Base-by-base conservation (phyloP, 2,113 vertebrate genomes). In the Panthera leo region DNA sequence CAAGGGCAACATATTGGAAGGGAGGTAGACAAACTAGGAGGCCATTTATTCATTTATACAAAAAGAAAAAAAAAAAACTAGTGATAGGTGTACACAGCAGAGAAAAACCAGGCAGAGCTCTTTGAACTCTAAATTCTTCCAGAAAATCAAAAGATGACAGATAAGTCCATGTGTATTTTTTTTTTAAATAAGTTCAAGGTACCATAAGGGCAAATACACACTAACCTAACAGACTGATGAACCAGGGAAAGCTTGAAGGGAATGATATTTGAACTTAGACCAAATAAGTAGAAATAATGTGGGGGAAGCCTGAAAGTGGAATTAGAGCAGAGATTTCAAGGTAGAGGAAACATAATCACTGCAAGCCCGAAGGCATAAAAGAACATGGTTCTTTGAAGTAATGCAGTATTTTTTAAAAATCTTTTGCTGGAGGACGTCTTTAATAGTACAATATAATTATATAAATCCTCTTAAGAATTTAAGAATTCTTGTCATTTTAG, bases 401-500 rank as follows among this genome's bases (percentile, higher is more conserved):
- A 93, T 85, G 82, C n/a, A 51, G 21, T 48, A 65, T 55, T 88
- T 61, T 75, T 48, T 70, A 19, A 8, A 23, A 61, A 73, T 39
- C 91, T 93, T 76, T 67, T 14, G 10, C 55, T 73, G 11, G 15
- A 82, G 45, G 29, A 39, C 18, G 78, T 97, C 27, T 93, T 96
- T 93, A 89, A 53, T 76, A 85, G 18, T 42, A 73, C 1, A 70
- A 34, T 67, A 45, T 89, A 75, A 75, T 94, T 63, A 67, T 78
- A 84, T 67, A 83, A 76, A 84, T 75, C 3, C 15, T 92, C 5
- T 70, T n/a, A 91, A 1, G 12, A 96, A 85, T 92, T 92, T 87
- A 76, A 67, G 58, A 89, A 73, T 78, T 13, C 48, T 83, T 89
- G 25, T 70, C 36, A 48, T 87, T 84, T 89, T 89, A 39, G 65